Evolutionary conservation across 1,140 invertebrate genomes (phyloP), one percentile per base, ranked within the genome.

Genomic region (Aphelinus certus): DNA sequence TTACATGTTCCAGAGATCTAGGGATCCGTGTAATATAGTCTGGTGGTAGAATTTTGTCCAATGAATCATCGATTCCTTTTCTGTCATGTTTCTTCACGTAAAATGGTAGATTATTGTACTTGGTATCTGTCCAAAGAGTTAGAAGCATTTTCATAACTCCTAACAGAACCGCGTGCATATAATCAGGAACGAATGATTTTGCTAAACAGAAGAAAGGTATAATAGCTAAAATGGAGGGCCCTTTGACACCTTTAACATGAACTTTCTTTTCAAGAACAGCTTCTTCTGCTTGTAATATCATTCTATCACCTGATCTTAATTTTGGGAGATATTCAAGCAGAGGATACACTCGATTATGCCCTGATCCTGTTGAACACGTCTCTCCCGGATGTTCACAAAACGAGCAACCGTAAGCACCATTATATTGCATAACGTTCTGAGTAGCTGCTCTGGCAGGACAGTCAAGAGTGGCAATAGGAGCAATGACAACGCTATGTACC

Each of bases 141-240:
- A 73, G 43, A 4, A 76, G 42, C 63, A 76, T 72, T 55, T 4
- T 7, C 5, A 73, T 47, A 49, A 76, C 67, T 9, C 77, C 73
- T 3, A 71, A 26, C 10, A 70, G n/a, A 46, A 76, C 63, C 42
- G 66, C 71, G 48, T 78, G 73, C 62, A 75, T 70, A 45, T 75
- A 75, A 65, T 75, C 73, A 6, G 58, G 73, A 5, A 75, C 66
- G 58, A 70, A 75, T 58, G 57, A 60, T 43, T 3, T 65, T 48
- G 66, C 56, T 1, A 65, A n/a, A 47, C 65, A 1, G 65, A 75
- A 75, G 49, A 42, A 48, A 1, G 67, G 73, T 45, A 63, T 69
- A 9, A 46, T 48, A 26, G 73, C 45, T 43, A 43, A 51, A 64
- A 65, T 64, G 3, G 66, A 48, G 42, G 67, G 61, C 6, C 61